Evolutionary conservation across 1,140 invertebrate genomes (phyloP), one percentile per base, ranked within the genome.

Genomic region (Trichomalopsis sarcophagae): DNA sequence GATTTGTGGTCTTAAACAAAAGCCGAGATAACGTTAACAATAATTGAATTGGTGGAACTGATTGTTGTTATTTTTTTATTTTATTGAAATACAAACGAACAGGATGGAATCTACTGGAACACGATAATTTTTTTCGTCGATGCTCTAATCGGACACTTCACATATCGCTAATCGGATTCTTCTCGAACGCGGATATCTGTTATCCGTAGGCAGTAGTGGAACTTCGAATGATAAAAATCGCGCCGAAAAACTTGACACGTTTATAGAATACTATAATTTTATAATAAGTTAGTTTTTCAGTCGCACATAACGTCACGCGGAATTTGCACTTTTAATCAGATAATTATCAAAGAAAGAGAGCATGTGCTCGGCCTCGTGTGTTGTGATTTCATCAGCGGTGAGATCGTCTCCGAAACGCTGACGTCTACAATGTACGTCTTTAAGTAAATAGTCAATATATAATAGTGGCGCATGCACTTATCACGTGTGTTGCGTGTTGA

Each of bases 391-490:
- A 77, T 81, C 79, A 40, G 68, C 68, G 66, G 14, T 81, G 73
- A 82, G 71, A 66, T 82, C 81, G 55, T 71, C 84, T 69, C 85
- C 82, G 44, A 86, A 86, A 84, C 66, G 5, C 50, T 71, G 76
- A 86, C 68, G 81, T 86, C n/a, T 14, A 27, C n/a, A 62, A 4
- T 78, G 44, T 17, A 40, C 44, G 11, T 21, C 76, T 36, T 27
- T 36, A 36, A 40, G 13, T 69, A 27, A 27, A 50, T 21, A 17
- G 9, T 44, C 21, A 27, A 27, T 62, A n/a, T 71, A 40, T 47
- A 81, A 40, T 47, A 81, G 21, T 81, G 14, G 13, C 69, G 40
- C 85, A 86, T 86, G 82, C 85, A 84, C 62, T 84, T 76, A 84
- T 84, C 82, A 86, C 82, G 85, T 86, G 85, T 66, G 50, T 40